Conservation (phyloP, 1,140 invertebrate species). For the Tetranychus urticae region DNA sequence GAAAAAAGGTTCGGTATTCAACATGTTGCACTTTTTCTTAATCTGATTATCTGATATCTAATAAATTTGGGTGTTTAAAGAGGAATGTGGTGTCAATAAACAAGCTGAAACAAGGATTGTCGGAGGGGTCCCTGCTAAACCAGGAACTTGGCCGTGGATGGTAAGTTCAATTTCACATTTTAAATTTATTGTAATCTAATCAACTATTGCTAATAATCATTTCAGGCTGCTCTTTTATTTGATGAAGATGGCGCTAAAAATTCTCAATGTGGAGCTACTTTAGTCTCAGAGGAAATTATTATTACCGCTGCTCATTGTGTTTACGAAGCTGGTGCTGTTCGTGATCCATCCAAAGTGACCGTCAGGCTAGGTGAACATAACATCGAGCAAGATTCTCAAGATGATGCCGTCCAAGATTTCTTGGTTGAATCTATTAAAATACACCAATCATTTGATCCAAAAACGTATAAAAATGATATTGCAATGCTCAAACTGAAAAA, state of each 20-base stretch:
- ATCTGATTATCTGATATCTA: too few relatives aligned
- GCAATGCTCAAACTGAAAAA: constrained; percentile 39
- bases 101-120: constrained; percentile 7
- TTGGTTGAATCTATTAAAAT: constrained; percentile 47
- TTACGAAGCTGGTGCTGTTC: constrained; percentile 16
- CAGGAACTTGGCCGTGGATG: constrained; percentile 14
- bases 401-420: constrained; percentile 9
- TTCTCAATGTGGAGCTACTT: constrained; percentile 24
- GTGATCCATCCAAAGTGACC: background rate
- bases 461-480: constrained; percentile 42
- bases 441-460: constrained; percentile 37
- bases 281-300: constrained; percentile 70
- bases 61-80: too few relatives aligned
- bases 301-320: constrained; percentile 90
- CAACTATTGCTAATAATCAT: too few relatives aligned
- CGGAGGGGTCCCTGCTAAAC: constrained; percentile 8
- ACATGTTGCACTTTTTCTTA: background rate
- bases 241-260: background rate
- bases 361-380: constrained; percentile 19
- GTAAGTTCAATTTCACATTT: background rate
- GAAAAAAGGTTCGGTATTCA: background rate
- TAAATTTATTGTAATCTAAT: too few relatives aligned
- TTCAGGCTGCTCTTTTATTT: background rate
- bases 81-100: background rate
- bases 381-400: constrained; percentile 12